Evolutionary conservation across 1,140 invertebrate species (phyloP), one percentile per base, ranked within the genome.

Genomic region (Linepithema humile): DNA sequence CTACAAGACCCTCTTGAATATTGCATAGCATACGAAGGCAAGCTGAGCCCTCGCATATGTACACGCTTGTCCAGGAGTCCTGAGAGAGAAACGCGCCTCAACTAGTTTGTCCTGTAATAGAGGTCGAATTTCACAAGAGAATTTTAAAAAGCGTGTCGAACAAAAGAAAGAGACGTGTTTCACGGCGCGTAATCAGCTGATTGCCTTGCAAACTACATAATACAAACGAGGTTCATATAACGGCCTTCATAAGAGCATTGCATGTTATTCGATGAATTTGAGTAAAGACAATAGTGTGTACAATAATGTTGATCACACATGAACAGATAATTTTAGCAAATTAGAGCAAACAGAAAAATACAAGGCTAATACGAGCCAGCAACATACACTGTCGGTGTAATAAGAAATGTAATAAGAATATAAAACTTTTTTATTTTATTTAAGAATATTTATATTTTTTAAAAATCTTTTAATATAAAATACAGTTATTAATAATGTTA

Each of bases 1-100:
- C 50, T 69, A 65, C 43, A 65, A 70, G 38, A 12, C n/a, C 26
- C 45, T 23, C 35, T 20, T 80, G 64, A 80, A 80, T 70, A 70
- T 70, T 80, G 62, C 26, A 69, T 29, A 35, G 29, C 23, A 12
- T 6, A 15, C 40, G n/a, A 26, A 26, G 7, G n/a, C n/a, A 4
- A 50, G 29, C 23, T 20, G 5, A n/a, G 12, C 10, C 12, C n/a
- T n/a, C 17, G n/a, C 12, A 29, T 7, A 43, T 15, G 10, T 77
- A 50, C n/a, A n/a, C n/a, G n/a, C n/a, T n/a, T n/a, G n/a, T n/a
- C n/a, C n/a, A n/a, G n/a, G n/a, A n/a, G n/a, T n/a, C n/a, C n/a
- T 17, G 23, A 78, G 23, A 38, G n/a, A 48, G 15, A 74, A 43
- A 50, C 20, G 10, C 4, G 3, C 57, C n/a, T 75, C n/a, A 10